Percentiles rank a stretch among this genome's conserved stretches.
Conservation (phyloP, 2,113 vertebrate species). For the Nannospalax galili region DNA sequence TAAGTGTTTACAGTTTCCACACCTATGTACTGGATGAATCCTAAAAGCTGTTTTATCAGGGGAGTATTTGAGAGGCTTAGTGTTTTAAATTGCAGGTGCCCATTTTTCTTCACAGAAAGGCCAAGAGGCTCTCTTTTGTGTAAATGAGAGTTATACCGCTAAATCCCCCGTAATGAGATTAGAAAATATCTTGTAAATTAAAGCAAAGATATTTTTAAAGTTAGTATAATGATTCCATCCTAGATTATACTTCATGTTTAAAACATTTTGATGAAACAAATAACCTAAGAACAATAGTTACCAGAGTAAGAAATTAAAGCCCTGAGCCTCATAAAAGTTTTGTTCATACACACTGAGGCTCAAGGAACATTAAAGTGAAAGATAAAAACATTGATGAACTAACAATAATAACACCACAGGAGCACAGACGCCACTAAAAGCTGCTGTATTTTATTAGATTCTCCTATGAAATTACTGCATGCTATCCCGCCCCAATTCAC, state of each 20-base stretch:
- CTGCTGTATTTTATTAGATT: conserved; percentile 66
- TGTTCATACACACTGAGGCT: conserved; percentile 69
- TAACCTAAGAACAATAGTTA: conserved; percentile 74
- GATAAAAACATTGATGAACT: conserved; percentile 74
- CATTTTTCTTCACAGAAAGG: conserved; percentile 59
- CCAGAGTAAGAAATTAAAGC: conserved; percentile 79
- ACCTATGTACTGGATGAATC: conserved; percentile 71
- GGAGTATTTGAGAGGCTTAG: conserved; percentile 74
- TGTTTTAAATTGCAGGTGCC: conserved; percentile 67
- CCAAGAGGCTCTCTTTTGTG: conserved; percentile 57
- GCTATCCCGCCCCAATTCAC: not conserved
- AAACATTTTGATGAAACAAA: conserved; percentile 75
- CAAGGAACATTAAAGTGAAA: conserved; percentile 73
- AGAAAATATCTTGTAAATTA: conserved; percentile 79
- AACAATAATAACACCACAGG: conserved; percentile 69
- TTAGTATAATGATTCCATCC: conserved; percentile 64
- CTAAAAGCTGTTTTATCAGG: conserved; percentile 73
- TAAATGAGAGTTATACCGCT: conserved; percentile 74
- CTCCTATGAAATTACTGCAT: conserved; percentile 54
- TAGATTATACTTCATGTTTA: conserved; percentile 71
- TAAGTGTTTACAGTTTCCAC: conserved; percentile 71
- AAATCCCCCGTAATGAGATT: conserved; percentile 78
- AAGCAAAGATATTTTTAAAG: conserved; percentile 74
- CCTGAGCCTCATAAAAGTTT: conserved; percentile 65
- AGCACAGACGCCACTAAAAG: conserved; percentile 53